Base-by-base conservation (phyloP, 2,888 invertebrate species). In the Stratiomys singularior region DNA sequence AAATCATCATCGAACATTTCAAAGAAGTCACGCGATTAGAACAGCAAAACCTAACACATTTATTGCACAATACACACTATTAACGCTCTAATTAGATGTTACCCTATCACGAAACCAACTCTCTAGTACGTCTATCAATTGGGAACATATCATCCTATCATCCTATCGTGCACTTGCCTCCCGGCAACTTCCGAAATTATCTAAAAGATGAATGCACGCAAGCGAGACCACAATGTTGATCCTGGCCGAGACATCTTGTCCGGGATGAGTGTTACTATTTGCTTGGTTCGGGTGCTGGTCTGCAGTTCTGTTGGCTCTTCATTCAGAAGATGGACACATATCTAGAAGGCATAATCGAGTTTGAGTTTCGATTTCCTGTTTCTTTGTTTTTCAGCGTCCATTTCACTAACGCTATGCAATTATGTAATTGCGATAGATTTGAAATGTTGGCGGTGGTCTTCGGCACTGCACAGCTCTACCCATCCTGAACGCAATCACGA, bases 341-440 rank as follows among this genome's bases (percentile, higher is more conserved):
- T 63, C 60, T 67, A 58, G 52, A 74, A 46, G 30, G 44, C 64
- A 63, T 44, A 74, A 74, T 67, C 60, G 76, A 21, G 28, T 15
- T 52, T n/a, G 18, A n/a, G 15, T 13, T 52, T 52, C 52, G 18
- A 60, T 60, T 47, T 76, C 25, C 23, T 23, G 25, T 44, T 76
- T 66, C 37, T 63, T 66, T 67, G 23, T 77, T 69, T 64, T 60
- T 44, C 58, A 67, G 60, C 63, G 37, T 52, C 37, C 28, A 52
- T 15, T 74, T 74, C 63, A 67, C 46, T 72, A 63, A 58, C 46
- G 66, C 44, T 67, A 37, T 79, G 76, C 77, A 79, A 79, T 79
- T 77, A 79, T 79, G 79, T 79, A 79, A 79, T 79, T 79, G 69
- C 71, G 60, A 66, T 76, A 46, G 79, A 77, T 71, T 76, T 37